Percentiles rank a stretch among this genome's conserved stretches.
These are phyloP conservation scores for Nemurella pictetii DNA, from an alignment of 2,888 invertebrate species.

Conservation along the genomic window DNA sequence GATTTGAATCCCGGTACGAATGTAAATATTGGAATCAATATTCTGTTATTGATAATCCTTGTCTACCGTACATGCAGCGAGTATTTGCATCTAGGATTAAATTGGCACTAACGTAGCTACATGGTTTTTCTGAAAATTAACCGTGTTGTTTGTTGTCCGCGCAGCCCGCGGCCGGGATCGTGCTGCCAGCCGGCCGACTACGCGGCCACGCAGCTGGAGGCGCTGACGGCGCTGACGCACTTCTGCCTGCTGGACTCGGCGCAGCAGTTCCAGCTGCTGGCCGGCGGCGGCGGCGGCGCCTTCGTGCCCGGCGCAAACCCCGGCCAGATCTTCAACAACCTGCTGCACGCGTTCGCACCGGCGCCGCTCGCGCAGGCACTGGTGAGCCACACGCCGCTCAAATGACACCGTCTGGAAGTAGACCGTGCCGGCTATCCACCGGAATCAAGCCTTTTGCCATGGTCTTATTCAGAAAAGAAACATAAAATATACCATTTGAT, in stretches of 20 bases:
- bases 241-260: conserved; percentile 75
- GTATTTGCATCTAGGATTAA: too few species aligned
- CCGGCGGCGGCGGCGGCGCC: conserved; percentile 53
- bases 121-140: too few species aligned
- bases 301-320: conserved; percentile 58
- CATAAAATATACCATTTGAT: too few species aligned
- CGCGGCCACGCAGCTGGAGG: conserved; percentile 74
- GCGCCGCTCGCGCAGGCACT: conserved; percentile 56
- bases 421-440: too few species aligned
- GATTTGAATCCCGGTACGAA: too few species aligned
- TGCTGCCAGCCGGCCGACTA: conserved; percentile 70
- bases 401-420: too few species aligned
- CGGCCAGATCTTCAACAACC: conserved; percentile 76
- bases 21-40: too few species aligned
- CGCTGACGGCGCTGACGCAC: conserved; percentile 76
- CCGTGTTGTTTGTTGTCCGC: background rate
- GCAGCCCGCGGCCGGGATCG: background rate
- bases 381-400: background rate
- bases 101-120: too few species aligned
- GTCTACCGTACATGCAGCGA: too few species aligned
- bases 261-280: conserved; percentile 61
- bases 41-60: too few species aligned
- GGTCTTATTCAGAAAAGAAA: too few species aligned
- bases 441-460: too few species aligned
- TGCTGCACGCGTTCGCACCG: conserved; percentile 75